These are phyloP conservation scores for Eilema depressum DNA, from an alignment of 2,888 invertebrate species.

Conservation along the genomic window DNA sequence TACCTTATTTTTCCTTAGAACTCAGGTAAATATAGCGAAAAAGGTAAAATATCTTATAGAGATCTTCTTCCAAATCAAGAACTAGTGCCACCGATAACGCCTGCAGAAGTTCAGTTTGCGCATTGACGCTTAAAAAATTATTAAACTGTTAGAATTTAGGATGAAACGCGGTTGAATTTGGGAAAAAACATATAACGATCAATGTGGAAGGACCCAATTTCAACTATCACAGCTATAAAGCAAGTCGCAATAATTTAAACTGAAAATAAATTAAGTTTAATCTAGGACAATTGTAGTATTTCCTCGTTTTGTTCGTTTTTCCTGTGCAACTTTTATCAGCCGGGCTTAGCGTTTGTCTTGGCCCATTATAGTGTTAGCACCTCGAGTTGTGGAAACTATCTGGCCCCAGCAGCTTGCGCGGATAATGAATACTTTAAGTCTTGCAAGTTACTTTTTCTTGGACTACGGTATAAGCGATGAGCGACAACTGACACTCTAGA, in stretches of 20 bases:
- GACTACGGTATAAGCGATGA: conserved; percentile 6
- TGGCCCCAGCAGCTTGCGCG: conserved; percentile 34
- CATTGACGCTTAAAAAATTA: too few species aligned
- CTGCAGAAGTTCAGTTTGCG: too few species aligned
- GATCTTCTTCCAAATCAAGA: too few species aligned
- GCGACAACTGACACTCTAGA: conserved; percentile 18
- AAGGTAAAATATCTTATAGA: too few species aligned
- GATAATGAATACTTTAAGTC: conserved; percentile 57
- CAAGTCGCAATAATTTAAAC: neutral
- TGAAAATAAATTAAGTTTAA: neutral
- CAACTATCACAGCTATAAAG: neutral
- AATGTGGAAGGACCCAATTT: neutral
- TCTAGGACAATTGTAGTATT: neutral
- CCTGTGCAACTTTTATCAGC: conserved; percentile 10
- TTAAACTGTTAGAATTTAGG: too few species aligned
- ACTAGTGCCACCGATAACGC: too few species aligned
- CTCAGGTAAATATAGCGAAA: too few species aligned
- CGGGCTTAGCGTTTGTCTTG: conserved; percentile 12
- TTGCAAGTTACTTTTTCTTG: conserved; percentile 42
- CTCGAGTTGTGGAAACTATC: conserved; percentile 45
- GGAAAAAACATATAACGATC: too few species aligned
- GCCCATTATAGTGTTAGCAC: conserved; percentile 19
- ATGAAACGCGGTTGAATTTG: too few species aligned
- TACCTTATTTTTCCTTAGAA: too few species aligned
- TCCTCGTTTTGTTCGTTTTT: neutral